Evolutionary conservation across 2,113 vertebrate genomes (phyloP).

Genomic region (Lepus americanus): DNA sequence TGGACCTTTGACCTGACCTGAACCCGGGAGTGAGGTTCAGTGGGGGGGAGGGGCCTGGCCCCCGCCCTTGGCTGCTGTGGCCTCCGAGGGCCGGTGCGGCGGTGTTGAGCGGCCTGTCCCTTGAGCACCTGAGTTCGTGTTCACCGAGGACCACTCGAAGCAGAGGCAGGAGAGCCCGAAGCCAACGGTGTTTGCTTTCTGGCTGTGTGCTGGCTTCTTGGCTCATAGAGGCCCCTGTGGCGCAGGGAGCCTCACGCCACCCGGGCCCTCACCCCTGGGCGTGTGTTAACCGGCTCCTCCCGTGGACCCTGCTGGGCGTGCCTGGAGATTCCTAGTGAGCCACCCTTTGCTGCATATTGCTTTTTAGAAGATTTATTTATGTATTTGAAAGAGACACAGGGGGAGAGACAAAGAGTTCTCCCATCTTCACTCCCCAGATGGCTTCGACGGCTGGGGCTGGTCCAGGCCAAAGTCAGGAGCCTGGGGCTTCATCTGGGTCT

Average conservation of each 20-base stretch:
- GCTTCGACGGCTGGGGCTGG: no score
- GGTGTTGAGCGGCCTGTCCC: background rate
- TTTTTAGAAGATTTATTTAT: no score
- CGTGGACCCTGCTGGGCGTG: fast-evolving
- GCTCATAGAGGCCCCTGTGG: background rate
- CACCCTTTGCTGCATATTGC: background rate
- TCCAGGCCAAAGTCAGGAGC: no score
- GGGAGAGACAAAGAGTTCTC: no score
- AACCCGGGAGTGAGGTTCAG: background rate
- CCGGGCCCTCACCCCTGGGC: fast-evolving
- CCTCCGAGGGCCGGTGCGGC: background rate
- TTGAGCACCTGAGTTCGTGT: background rate
- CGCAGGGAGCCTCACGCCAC: fast-evolving
- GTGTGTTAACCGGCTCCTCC: fast-evolving
- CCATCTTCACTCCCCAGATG: no score
- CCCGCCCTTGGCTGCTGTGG: background rate
- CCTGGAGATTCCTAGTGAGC: fast-evolving
- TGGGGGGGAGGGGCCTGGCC: background rate
- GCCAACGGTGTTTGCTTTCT: background rate
- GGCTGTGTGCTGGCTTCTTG: fast-evolving
- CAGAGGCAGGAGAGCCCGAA: background rate
- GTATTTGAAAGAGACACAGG: no score
- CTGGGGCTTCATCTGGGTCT: no score
- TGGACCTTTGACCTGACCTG: background rate
- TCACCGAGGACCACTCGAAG: constrained; percentile 1